Evolutionary conservation across 2,888 invertebrate genomes (phyloP).

Genomic region (Cecidostiba fungosa): DNA sequence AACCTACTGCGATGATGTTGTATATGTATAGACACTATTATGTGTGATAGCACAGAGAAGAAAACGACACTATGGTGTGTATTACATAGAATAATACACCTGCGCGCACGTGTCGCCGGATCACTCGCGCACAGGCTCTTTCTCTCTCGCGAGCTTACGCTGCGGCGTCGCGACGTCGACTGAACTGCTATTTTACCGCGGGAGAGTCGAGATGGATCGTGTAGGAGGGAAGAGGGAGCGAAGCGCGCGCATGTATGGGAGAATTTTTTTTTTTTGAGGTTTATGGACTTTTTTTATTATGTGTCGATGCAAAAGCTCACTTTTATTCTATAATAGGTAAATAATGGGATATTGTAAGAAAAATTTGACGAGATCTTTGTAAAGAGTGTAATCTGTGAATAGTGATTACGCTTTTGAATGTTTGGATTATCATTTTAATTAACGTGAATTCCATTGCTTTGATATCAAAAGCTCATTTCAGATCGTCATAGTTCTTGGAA

Average conservation of each 20-base stretch:
- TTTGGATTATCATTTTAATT: no score
- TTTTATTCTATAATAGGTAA: no score
- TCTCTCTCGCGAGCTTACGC: slow-evolving; percentile 65
- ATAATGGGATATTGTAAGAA: no score
- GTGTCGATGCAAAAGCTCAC: no score
- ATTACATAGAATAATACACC: neutral
- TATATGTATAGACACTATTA: neutral
- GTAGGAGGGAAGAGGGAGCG: neutral
- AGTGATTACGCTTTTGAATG: no score
- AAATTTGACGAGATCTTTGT: no score
- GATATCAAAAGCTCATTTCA: no score
- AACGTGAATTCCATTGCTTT: no score
- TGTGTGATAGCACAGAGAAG: neutral
- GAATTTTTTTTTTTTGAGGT: neutral
- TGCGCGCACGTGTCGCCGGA: neutral
- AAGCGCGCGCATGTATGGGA: neutral
- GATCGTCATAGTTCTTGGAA: no score
- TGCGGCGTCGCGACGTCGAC: slow-evolving; percentile 76
- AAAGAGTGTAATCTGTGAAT: no score
- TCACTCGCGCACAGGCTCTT: neutral
- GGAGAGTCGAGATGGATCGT: neutral
- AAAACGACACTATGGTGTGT: neutral
- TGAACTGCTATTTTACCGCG: slow-evolving; percentile 64
- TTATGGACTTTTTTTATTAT: no score
- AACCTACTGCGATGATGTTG: no score